Evolutionary conservation across 2,113 vertebrate genomes (phyloP), one percentile per base, ranked within the genome.

Genomic region (Agelaius tricolor): DNA sequence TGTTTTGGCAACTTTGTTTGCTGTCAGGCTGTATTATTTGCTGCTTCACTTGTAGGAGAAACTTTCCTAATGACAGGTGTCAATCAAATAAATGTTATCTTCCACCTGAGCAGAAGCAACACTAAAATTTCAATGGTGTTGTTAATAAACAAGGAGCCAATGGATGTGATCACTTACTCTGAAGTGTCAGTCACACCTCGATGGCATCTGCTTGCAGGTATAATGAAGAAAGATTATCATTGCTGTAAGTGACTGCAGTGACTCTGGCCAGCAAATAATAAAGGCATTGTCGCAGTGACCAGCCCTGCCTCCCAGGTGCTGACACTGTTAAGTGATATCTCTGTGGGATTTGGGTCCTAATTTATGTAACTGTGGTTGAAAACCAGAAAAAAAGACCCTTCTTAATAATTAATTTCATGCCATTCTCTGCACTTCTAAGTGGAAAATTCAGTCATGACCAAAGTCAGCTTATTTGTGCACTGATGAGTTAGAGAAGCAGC

Each of bases 211-310:
- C 97, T 98, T 97, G 97, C 97, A 96, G 93, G 47, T 98, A 97
- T 98, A 98, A 98, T 98, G 98, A 98, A 98, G 98, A 98, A 98
- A 97, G 97, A 98, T 98, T 98, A 96, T 98, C 96, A 87, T 96
- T 97, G 97, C 86, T 91, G 22, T 51, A 85, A 94, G 71, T 83
- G 92, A 75, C 97, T 97, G 97, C 97, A 96, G 95, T 44, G 57
- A 94, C 96, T 97, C 96, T 97, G 97, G 97, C 90, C 98, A 98
- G 98, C 97, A 98, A 97, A 97, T 96, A 95, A 92, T 90, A 80
- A 95, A 96, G 96, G 96, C 97, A 95, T 51, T 81, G 87, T 84
- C 1, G 0, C 68, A 81, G 68, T 49, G 46, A 63, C 46, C 1
- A 5, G 92, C 92, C 61, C 88, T 95, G 67, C 83, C 35, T 91